Evolutionary conservation across 2,888 invertebrate species (phyloP), one percentile per base, ranked within the genome.

Genomic region (Torymus tubicola): DNA sequence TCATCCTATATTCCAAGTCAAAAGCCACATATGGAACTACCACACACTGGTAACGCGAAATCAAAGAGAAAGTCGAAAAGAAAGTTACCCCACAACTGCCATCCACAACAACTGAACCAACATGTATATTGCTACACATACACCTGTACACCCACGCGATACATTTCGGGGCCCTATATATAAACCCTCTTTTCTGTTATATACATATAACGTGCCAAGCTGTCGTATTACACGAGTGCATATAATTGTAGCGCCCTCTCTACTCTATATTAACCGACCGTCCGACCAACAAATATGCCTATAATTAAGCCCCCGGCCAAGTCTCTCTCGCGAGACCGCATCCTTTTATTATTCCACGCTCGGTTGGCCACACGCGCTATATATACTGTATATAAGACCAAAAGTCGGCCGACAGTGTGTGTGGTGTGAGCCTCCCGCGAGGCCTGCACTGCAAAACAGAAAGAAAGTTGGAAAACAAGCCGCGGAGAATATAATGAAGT

Each of bases 211-310:
- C 85, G 83, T 84, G 85, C 83, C 85, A 81, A 81, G 82, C 78
- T 80, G 83, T 82, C 82, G 85, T 85, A 86, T 84, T 86, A 86
- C 85, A 85, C 84, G 84, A 85, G 86, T 85, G 85, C 85, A 85
- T 86, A 86, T 86, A 86, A 86, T 87, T 87, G 85, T 84, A 83
- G 83, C 83, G 52, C 58, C 14, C 53, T 21, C 21, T 2, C 21
- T 21, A 21, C 21, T 21, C 21, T 21, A 21, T 21, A 21, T 2
- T 2, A 18, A 18, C 21, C 58, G 65, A n/a, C 50, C 57, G 79
- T 81, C 84, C 83, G 84, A 61, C 83, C 84, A 85, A 87, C 87
- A 86, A 87, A 86, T 85, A 87, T 84, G 83, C 83, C 86, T 86
- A 84, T 86, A 86, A 87, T 87, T 87, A 87, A 84, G 83, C 80